A percentile compares a stretch with the other conserved stretches of the same genome.
phyloP scores from a whole-genome alignment of 2,888 invertebrate species.

The Odontothrips loti region DNA sequence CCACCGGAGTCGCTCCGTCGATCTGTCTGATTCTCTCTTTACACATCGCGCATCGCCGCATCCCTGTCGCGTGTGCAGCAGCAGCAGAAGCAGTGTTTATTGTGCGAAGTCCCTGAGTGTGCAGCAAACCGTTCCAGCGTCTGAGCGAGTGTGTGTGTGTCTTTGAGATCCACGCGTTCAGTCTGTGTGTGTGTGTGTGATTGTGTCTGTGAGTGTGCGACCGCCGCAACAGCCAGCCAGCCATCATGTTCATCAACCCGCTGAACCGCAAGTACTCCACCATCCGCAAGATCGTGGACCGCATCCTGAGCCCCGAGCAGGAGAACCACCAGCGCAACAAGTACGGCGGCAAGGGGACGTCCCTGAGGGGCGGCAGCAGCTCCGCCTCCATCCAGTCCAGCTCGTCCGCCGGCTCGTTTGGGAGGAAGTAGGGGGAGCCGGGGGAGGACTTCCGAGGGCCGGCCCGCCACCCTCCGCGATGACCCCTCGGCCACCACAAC shows the following conservation, averaged over 20 bases:
- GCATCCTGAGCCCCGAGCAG: constrained; percentile 19
- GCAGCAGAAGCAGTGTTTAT: no score
- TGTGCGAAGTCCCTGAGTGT: background rate
- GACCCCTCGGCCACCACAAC: background rate
- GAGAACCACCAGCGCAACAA: background rate
- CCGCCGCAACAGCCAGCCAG: background rate
- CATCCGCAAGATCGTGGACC: constrained; percentile 21
- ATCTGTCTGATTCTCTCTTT: background rate
- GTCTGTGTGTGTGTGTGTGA: background rate
- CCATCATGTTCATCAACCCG: constrained; percentile 22
- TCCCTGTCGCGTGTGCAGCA: no score
- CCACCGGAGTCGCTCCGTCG: constrained; percentile 4
- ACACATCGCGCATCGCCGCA: no score
- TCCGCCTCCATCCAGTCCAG: constrained; percentile 7
- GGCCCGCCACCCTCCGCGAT: background rate
- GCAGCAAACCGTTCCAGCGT: background rate
- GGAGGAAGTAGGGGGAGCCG: background rate
- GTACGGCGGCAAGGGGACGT: background rate
- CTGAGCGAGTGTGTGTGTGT: background rate
- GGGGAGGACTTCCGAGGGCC: no score
- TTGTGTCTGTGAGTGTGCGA: background rate
- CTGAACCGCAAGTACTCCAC: constrained; percentile 24
- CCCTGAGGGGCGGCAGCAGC: constrained; percentile 8
- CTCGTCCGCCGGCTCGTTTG: constrained; percentile 11
- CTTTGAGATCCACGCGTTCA: background rate